phyloP scores from a whole-genome alignment of 2,888 invertebrate species.

The Phyto melanocephala region DNA sequence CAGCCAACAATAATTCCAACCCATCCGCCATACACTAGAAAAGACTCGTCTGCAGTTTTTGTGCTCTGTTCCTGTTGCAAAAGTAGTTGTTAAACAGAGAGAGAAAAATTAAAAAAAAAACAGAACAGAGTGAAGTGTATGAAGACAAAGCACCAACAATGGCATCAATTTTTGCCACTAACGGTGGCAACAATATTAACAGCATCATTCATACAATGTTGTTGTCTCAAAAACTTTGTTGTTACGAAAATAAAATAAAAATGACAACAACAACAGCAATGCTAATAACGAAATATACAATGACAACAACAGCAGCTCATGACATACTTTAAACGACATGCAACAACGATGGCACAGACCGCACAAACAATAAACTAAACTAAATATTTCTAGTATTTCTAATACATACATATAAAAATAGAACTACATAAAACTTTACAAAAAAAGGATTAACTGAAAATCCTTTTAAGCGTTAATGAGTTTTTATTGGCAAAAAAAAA shows the following conservation, averaged over 20 bases:
- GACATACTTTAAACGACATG: background rate
- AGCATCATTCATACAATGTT: constrained; percentile 44
- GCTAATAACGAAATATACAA: background rate
- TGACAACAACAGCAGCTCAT: background rate
- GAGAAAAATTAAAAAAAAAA: constrained; percentile 17
- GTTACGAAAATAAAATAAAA: constrained; percentile 6
- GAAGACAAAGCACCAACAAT: constrained; percentile 19
- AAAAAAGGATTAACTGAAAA: background rate
- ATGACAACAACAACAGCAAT: background rate
- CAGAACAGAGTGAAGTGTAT: background rate
- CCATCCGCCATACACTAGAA: constrained; percentile 7
- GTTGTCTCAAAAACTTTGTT: constrained; percentile 29
- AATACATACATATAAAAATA: too few relatives aligned
- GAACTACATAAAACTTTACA: background rate
- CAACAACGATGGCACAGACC: constrained; percentile 13
- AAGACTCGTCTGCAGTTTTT: constrained; percentile 16
- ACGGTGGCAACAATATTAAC: constrained; percentile 54
- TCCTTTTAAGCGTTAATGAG: constrained; percentile 2
- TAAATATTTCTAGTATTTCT: constrained; percentile 4
- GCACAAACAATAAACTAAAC: background rate
- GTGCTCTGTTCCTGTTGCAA: constrained; percentile 20
- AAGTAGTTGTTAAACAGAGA: constrained; percentile 7
- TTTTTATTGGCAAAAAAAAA: constrained; percentile 4
- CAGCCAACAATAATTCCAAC: constrained; percentile 14
- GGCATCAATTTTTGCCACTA: constrained; percentile 48